Evolutionary conservation across 2,797 vertebrate genomes (phyloP), one percentile per base, ranked within the genome.

Genomic region (Enoplosus armatus): DNA sequence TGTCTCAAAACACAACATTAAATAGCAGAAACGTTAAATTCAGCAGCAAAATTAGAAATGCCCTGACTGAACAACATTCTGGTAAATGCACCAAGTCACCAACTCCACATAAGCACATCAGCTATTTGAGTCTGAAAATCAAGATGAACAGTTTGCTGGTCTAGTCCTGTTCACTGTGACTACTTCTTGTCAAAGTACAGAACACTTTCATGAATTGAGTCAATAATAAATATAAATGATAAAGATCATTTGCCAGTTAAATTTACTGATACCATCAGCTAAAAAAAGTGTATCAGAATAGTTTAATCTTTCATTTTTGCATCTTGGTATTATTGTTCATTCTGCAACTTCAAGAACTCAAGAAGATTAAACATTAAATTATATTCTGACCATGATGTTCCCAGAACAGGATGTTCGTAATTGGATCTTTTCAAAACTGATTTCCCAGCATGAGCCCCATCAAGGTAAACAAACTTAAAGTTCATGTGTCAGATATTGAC

Each of bases 371-470:
- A 55, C 56, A 77, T 37, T 50, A 66, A 66, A 69, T 39, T 1
- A 66, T 50, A 24, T 37, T 55, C 20, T 64, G 2, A 65, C 29
- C 0, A 24, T 31, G 11, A 8, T 71, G 8, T 56, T 72, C 47
- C 48, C 15, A 74, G 56, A 81, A 62, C 31, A 87, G 26, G 69
- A 72, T 70, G 56, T 61, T 80, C 67, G 54, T 75, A 62, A 71
- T 62, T 56, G 22, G 54, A 88, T 60, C 27, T 43, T 75, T 31
- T 67, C 16, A 58, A 5, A 55, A 58, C 66, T n/a, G 26, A 48
- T 20, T 75, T 37, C 56, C 45, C 59, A 59, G 27, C 10, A 54
- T n/a, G 62, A 78, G 18, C 45, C n/a, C 15, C 41, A 51, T 61
- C 18, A 70, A 67, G 47, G 60, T 77, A 68, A 82, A 77, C 15